Conservation (phyloP, 1,140 invertebrate genomes). For the Oedothorax gibbosus region DNA sequence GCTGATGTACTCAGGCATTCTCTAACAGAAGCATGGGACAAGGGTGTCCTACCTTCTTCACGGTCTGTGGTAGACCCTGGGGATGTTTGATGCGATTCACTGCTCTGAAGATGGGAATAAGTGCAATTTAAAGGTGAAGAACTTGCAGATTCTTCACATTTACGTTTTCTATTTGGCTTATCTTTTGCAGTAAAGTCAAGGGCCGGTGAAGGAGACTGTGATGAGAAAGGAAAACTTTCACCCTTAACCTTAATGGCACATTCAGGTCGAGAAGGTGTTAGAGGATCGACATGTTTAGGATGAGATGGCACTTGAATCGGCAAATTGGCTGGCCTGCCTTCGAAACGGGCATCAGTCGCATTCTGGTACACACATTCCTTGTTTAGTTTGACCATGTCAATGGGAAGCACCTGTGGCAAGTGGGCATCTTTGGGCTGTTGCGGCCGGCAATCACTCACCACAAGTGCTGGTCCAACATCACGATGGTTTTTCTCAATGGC, state of each 20-base stretch:
- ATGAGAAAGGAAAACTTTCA: conserved; percentile 31
- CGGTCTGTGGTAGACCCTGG: conserved; percentile 11
- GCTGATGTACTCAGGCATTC: conserved; percentile 1
- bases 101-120: conserved; percentile 50
- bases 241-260: conserved; percentile 36
- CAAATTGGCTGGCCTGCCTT: neutral
- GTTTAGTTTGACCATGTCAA: conserved; percentile 54
- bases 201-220: conserved; percentile 22
- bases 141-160: conserved; percentile 16
- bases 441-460: conserved; percentile 8
- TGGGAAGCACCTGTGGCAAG: conserved; percentile 41
- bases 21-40: neutral
- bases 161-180: conserved; percentile 31
- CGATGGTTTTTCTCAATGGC: conserved; percentile 9
- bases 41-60: conserved; percentile 9
- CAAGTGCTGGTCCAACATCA: conserved; percentile 11
- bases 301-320: conserved; percentile 1
- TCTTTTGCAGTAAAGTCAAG: conserved; percentile 52
- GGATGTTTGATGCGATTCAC: conserved; percentile 25
- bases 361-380: conserved; percentile 32
- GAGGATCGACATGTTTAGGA: conserved; percentile 16
- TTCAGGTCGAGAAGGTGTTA: conserved; percentile 38
- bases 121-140: conserved; percentile 46
- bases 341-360: conserved; percentile 13
- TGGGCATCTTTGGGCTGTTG: conserved; percentile 27